These are phyloP conservation scores for Tylochromis polylepis DNA, from an alignment of 2,113 vertebrate species.

Conservation along the genomic window DNA sequence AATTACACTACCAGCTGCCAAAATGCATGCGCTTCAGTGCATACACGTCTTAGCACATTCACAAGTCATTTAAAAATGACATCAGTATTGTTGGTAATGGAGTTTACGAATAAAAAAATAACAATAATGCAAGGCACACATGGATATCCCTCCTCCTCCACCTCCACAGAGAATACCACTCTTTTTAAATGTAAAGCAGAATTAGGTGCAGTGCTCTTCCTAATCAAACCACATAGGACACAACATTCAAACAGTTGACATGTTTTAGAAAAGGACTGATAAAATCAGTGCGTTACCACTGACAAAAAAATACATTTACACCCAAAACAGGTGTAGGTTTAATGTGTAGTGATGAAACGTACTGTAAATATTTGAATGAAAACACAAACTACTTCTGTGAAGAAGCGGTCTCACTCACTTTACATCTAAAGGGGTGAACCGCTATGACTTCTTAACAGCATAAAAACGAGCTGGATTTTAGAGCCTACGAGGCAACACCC, in stretches of 20 bases:
- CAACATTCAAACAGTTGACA: not conserved
- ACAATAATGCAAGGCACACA: not conserved
- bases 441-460: not conserved
- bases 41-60: too few relatives aligned
- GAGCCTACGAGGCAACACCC: not conserved
- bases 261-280: rapidly evolving
- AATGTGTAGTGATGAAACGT: too few relatives aligned
- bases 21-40: not conserved
- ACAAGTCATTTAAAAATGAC: not conserved
- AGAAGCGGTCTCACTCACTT: rapidly evolving
- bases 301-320: not conserved
- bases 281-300: not conserved
- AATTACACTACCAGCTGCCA: not conserved
- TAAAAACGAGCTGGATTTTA: rapidly evolving
- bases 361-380: rapidly evolving
- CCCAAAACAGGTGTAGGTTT: not conserved
- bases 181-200: not conserved
- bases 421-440: not conserved
- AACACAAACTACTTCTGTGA: not conserved
- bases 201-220: not conserved
- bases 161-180: rapidly evolving
- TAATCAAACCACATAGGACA: not conserved
- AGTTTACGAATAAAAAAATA: not conserved
- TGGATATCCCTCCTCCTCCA: not conserved
- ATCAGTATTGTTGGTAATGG: not conserved